Base-by-base conservation (phyloP, 2,888 invertebrate species). In the Sarcophaga subvicina region DNA sequence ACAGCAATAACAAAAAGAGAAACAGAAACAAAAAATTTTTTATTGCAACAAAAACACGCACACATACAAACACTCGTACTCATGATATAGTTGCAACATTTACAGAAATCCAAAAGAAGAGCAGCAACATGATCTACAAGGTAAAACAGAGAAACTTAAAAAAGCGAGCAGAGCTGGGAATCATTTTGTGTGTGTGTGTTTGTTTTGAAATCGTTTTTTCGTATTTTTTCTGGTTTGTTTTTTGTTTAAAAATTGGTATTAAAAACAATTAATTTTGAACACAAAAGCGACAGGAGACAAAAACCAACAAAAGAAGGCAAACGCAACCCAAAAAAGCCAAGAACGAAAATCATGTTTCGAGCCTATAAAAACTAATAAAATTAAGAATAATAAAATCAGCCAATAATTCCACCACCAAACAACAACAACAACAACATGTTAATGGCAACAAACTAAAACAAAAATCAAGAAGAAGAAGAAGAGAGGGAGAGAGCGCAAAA, bases 51-150 rank as follows among this genome's bases (percentile, higher is more conserved):
- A 49, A 85, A 54, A 54, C 17, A 4, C 12, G 4, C 17, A 54
- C 14, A 54, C 14, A 49, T 49, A 49, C 49, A 49, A 12, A 14
- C 54, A 54, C 17, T 10, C 17, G 14, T 54, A 54, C 54, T 54
- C 88, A 88, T 88, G 89, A 88, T 89, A 88, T 88, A 89, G 88
- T 88, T 87, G 81, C 84, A 87, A 81, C 78, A 83, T 66, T 72
- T 83, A 73, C 77, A 47, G 17, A 54, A 71, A 69, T 70, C 70
- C 22, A 69, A n/a, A 14, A 84, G 63, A 63, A 80, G 64, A 12
- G 17, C 54, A 25, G 27, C 54, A 59, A 10, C n/a, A 54, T 22
- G 47, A 14, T 22, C 45, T 22, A 25, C 54, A 27, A 59, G 10
- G 54, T 59, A 1, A 87, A 83, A 37, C 37, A 37, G 37, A 37